Conservation (phyloP, 1,140 invertebrate species). For the Pantala flavescens region DNA sequence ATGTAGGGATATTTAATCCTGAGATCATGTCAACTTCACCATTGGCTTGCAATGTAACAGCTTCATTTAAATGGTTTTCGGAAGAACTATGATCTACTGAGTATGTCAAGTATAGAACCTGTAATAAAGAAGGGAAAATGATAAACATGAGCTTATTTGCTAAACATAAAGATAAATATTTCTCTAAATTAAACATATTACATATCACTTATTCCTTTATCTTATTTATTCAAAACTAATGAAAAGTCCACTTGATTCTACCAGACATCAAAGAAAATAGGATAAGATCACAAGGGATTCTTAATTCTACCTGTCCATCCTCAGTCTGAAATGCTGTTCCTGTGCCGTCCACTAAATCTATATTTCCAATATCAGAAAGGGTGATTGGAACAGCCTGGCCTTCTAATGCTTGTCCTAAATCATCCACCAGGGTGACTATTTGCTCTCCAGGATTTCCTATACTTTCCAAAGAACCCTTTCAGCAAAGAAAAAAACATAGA, state of each 20-base stretch:
- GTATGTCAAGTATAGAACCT: not conserved
- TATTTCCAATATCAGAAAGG: not conserved
- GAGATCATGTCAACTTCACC: not conserved
- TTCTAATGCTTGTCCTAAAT: not conserved
- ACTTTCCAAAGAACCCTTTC: not conserved
- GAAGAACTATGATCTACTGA: not conserved
- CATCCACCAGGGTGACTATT: not conserved
- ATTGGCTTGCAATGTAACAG: not conserved
- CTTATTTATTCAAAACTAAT: too few relatives aligned
- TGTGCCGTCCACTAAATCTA: not conserved
- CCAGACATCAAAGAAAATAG: too few relatives aligned
- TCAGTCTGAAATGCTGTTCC: not conserved
- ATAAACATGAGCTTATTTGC: not conserved
- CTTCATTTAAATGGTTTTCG: not conserved
- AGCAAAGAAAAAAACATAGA: too few relatives aligned
- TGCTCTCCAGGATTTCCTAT: not conserved
- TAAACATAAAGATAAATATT: too few relatives aligned
- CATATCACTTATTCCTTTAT: too few relatives aligned
- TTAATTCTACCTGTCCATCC: not conserved
- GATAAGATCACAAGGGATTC: too few relatives aligned
- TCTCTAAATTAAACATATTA: too few relatives aligned
- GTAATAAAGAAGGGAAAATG: not conserved
- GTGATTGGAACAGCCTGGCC: not conserved
- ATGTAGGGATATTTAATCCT: not conserved
- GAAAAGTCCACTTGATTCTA: too few relatives aligned